phyloP scores from a whole-genome alignment of 2,797 vertebrate species.

The Buceros bicornis region DNA sequence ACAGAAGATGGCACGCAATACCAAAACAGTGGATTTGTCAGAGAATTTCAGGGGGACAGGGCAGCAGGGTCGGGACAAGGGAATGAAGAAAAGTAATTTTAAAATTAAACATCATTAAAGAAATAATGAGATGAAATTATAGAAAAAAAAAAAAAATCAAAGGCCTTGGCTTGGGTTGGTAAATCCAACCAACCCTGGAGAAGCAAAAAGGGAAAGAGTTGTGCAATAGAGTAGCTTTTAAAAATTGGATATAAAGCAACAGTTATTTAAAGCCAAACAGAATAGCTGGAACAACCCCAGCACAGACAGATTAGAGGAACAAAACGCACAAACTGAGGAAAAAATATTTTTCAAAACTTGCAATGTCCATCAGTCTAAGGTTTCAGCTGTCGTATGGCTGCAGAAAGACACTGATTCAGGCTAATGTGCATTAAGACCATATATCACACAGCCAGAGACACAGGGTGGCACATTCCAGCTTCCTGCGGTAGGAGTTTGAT shows the following conservation, averaged over 20 bases:
- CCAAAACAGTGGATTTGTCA: background rate
- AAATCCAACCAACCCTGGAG: background rate
- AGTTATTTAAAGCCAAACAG: background rate
- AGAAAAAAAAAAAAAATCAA: background rate
- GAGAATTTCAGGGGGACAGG: background rate
- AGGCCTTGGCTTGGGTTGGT: background rate
- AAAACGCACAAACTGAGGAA: background rate
- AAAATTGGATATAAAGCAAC: background rate
- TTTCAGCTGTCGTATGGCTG: background rate
- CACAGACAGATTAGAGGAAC: background rate
- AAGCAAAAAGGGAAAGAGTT: background rate
- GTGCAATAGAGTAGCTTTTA: background rate
- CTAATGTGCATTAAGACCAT: background rate
- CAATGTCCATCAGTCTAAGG: background rate
- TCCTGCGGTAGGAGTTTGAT: background rate
- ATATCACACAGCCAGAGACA: background rate
- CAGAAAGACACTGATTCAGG: constrained; percentile 8
- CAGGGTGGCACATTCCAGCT: background rate
- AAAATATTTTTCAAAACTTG: background rate
- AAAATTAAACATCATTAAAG: background rate
- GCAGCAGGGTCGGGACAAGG: background rate
- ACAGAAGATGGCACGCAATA: background rate
- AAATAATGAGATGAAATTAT: background rate
- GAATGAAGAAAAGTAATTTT: background rate
- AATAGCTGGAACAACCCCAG: background rate